Conservation (phyloP, 2,797 vertebrate species). For the Sibirionetta formosa region DNA sequence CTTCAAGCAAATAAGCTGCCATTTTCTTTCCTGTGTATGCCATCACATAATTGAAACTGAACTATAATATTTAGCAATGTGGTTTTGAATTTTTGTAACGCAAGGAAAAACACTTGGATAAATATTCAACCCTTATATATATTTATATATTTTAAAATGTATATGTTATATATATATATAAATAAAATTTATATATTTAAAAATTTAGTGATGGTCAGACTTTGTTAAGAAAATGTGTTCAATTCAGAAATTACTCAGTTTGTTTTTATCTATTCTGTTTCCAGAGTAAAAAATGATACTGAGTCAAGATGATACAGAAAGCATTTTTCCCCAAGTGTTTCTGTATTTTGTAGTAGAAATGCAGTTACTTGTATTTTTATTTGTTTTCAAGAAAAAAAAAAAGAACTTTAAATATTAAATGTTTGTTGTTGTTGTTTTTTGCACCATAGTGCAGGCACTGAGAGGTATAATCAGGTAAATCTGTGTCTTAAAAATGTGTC, state of each 20-base stretch:
- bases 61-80: conserved; percentile 65
- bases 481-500: background rate
- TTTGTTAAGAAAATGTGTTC: background rate
- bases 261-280: background rate
- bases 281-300: background rate
- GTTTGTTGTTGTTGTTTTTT: background rate
- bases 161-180: no score
- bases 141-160: no score
- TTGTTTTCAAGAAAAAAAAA: conserved; percentile 10
- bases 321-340: background rate
- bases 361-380: background rate
- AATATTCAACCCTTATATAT: background rate
- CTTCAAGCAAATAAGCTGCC: conserved; percentile 68
- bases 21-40: conserved; percentile 59
- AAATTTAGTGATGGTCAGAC: background rate
- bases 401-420: background rate
- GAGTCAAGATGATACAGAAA: background rate
- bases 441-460: background rate
- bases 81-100: conserved; percentile 50
- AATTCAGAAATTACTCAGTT: background rate
- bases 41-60: conserved; percentile 62
- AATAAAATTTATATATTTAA: background rate
- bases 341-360: background rate
- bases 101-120: conserved; percentile 31
- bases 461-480: background rate